Evolutionary conservation across 2,888 invertebrate genomes (phyloP), one percentile per base, ranked within the genome.

Genomic region (Lutraria lutraria): DNA sequence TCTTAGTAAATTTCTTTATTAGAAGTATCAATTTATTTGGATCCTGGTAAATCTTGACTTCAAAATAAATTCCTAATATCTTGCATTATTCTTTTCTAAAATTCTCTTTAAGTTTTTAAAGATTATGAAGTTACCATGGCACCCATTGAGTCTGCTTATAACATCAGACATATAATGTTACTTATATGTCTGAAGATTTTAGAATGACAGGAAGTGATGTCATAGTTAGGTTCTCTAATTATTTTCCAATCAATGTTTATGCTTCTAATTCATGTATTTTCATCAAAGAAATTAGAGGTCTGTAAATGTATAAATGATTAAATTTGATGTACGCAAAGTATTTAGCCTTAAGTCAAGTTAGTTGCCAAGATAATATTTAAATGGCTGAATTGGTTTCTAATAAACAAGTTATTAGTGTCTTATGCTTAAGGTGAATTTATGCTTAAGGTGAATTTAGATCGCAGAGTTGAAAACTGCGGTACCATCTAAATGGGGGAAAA

Each of bases 401-500:
- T 68, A 76, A 76, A 34, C 31, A 76, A 76, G 31, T 76, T 76
- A 76, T 31, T 76, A 16, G 76, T 34, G 31, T 19, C 34, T 76
- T 76, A 34, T 76, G 34, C 34, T 76, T 76, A 76, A 31, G 76
- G 76, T 34, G 76, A 25, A 34, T 76, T 56, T 76, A 34, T 76
- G 34, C 34, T 76, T 76, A 76, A 31, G 76, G 76, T 34, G 76
- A 25, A 34, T 76, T 56, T 76, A 34, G 19, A 25, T 19, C 76
- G 16, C 63, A 25, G 63, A 8, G 12, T 68, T 25, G 25, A 8
- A 31, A 34, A 31, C 4, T 6, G 76, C 76, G 16, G 16, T 31
- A 29, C 34, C 76, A 76, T 76, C 79, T 87, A 89, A 87, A 85
- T 89, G 87, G 87, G 81, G 83, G 43, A 88, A 83, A 88, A 83